Percentiles rank a stretch among this genome's conserved stretches.
These are phyloP conservation scores for Seriola aureovittata DNA, from an alignment of 2,113 vertebrate species.

Conservation along the genomic window DNA sequence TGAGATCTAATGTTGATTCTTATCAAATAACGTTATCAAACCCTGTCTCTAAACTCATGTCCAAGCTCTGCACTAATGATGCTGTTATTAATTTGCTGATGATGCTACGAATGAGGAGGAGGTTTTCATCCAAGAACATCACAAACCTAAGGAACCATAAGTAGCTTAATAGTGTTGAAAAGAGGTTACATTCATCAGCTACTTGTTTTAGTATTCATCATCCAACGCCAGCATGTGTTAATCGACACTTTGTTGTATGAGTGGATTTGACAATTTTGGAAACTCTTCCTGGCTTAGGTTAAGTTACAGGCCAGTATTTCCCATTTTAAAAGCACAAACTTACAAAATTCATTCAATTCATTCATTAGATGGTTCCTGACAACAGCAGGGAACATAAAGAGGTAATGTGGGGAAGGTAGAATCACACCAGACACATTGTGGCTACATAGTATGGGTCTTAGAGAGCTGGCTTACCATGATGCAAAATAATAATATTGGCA, in stretches of 20 bases:
- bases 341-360: neutral
- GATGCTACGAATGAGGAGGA: conserved; percentile 25
- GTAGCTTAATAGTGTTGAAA: neutral
- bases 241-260: neutral
- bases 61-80: conserved; percentile 28
- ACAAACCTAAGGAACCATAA: too few species aligned
- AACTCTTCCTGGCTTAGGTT: neutral
- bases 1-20: conserved; percentile 10
- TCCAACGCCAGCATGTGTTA: neutral
- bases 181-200: neutral
- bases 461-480: neutral
- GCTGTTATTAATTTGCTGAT: conserved; percentile 15
- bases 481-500: neutral
- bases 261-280: neutral
- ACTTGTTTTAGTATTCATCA: neutral
- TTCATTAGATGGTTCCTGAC: neutral
- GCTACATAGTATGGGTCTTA: neutral
- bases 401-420: neutral
- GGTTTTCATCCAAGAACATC: neutral
- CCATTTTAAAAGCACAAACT: neutral
- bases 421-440: neutral
- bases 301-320: neutral
- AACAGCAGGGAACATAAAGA: neutral
- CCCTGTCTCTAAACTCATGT: neutral
- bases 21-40: conserved; percentile 1